Evolutionary conservation across 2,888 invertebrate species (phyloP).

Genomic region (Pseudococcus jackbeardsleyi): DNA sequence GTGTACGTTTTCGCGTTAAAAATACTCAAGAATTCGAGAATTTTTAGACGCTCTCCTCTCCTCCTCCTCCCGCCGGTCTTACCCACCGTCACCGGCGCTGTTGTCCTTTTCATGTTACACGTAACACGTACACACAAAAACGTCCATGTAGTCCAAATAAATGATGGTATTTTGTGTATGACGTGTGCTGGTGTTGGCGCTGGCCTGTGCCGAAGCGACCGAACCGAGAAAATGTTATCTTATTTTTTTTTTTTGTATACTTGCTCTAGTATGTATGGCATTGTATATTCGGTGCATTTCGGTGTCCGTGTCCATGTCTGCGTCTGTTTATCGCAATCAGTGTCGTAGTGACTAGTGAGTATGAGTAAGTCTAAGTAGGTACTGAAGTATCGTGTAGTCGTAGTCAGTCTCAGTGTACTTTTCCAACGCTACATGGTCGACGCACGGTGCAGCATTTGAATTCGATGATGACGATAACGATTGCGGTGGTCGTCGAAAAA

Average conservation of each 20-base stretch:
- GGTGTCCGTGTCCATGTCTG: no score
- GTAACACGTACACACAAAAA: background rate
- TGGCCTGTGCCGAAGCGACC: background rate
- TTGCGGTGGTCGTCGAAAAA: no score
- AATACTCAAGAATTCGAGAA: slow-evolving; percentile 60
- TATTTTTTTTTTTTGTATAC: background rate
- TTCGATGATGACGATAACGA: no score
- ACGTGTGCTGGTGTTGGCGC: background rate
- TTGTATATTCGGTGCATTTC: background rate
- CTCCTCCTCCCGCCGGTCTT: background rate
- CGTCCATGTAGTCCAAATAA: no score
- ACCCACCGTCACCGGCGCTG: background rate
- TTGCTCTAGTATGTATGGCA: background rate
- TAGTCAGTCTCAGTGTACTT: no score
- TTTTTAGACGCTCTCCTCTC: slow-evolving; percentile 48
- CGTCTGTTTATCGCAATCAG: no score
- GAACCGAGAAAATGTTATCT: background rate
- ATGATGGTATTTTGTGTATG: no score
- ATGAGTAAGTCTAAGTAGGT: no score
- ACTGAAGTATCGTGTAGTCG: no score
- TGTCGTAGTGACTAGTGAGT: no score
- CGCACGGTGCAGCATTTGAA: no score
- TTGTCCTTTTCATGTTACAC: background rate
- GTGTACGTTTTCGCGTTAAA: slow-evolving; percentile 44
- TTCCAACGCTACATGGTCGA: no score